phyloP scores from a whole-genome alignment of 2,113 vertebrate species.

The Cyphotilapia sp. region DNA sequence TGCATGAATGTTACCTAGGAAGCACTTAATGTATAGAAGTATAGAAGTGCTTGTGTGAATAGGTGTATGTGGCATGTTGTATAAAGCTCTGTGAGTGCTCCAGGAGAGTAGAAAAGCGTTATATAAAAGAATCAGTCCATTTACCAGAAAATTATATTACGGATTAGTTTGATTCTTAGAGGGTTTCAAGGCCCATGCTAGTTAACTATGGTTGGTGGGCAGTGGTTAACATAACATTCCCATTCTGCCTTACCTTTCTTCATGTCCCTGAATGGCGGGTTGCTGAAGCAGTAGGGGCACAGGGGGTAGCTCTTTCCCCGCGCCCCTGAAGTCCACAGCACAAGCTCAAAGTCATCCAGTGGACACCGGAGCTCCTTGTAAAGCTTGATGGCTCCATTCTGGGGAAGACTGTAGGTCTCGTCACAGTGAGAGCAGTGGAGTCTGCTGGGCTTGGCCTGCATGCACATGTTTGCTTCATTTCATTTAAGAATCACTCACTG shows the following conservation, averaged over 20 bases:
- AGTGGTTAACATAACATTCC: not conserved
- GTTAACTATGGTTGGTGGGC: not conserved
- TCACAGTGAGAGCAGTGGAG: slow-evolving; percentile 97
- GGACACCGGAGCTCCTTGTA: slow-evolving; percentile 96
- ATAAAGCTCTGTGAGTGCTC: not conserved
- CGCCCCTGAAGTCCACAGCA: slow-evolving; percentile 92
- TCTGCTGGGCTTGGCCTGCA: slow-evolving; percentile 89
- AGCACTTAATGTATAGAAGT: not conserved
- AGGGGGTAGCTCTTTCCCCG: slow-evolving; percentile 93
- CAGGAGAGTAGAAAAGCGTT: not conserved
- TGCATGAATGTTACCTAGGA: not conserved
- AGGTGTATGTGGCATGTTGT: not conserved
- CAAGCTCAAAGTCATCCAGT: slow-evolving; percentile 92
- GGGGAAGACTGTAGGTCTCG: slow-evolving; percentile 94
- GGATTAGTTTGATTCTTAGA: not conserved
- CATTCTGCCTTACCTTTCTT: slow-evolving; percentile 82
- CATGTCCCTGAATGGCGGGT: slow-evolving; percentile 96
- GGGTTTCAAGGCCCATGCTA: not conserved
- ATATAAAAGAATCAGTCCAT: not conserved
- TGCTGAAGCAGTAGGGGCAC: slow-evolving; percentile 95
- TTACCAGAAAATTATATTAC: not conserved
- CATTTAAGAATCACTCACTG: not conserved
- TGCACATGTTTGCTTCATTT: not conserved
- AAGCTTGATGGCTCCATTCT: slow-evolving; percentile 94
- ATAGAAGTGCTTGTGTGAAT: not conserved